Base-by-base conservation (phyloP, 2,888 invertebrate genomes). In the Seira musarum region DNA sequence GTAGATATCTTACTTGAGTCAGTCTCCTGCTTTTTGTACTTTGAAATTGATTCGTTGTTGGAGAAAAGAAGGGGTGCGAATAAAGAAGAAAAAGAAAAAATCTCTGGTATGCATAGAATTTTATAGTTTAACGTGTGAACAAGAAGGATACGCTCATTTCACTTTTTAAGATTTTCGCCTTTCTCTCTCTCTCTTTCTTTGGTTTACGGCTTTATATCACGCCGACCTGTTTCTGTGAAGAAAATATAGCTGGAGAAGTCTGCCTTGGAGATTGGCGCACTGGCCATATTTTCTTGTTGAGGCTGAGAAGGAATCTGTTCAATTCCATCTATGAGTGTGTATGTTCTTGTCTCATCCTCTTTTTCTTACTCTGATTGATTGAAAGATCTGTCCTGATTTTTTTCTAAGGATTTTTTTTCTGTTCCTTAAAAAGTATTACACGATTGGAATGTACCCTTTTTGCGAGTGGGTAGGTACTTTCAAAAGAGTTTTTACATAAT, bases 361-460 rank as follows among this genome's bases (percentile, higher is more conserved):
- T 13, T 67, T 22, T 35, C 13, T 57, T n/a, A 66, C 65, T 64
- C 68, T 76, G 76, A 76, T 76, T 76, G 76, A 76, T 76, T 76
- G 76, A 76, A 76, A 76, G 76, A 76, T 76, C 64, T 74, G 66
- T 76, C 69, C 64, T 76, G 64, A 64, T 76, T 76, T 76, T 76
- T 40, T 22, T 19, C 40, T 30, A 19, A 63, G 17, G 22, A 30
- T 65, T 25, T 25, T 65, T 65, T 65, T 63, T 25, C 30, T n/a
- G n/a, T n/a, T 30, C 30, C 6, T 17, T 65, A 13, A 24, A 17
- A 57, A 22, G 63, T 24, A 22, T 21, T n/a, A 22, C 22, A 63
- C 24, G 65, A 25, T 22, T 63, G 63, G 24, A 65, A 24, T n/a
- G 65, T 30, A 17, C 22, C 17, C n/a, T 63, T 17, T 22, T 21